These are phyloP conservation scores for Halcyon smyrnensis DNA, from an alignment of 2,797 vertebrate species.

Conservation along the genomic window DNA sequence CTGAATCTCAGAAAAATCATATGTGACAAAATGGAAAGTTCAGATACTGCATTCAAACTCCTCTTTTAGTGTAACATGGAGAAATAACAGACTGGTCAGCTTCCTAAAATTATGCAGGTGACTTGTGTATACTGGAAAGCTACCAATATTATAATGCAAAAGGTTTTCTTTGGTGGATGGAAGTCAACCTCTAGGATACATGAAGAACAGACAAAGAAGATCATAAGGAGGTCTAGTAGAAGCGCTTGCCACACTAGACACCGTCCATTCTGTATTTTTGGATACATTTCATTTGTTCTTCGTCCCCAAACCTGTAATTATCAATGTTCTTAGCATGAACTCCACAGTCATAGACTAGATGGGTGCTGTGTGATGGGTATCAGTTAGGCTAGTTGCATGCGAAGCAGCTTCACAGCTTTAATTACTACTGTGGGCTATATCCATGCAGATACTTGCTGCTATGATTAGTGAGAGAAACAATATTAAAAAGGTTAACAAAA, in stretches of 20 bases:
- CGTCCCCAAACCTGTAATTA: not conserved
- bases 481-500: conserved; percentile 41
- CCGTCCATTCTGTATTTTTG: not conserved
- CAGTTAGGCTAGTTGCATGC: not conserved
- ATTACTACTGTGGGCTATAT: conserved; percentile 6
- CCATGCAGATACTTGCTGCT: not conserved
- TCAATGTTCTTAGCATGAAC: not conserved
- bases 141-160: not conserved
- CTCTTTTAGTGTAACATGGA: not conserved
- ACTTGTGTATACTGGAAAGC: not conserved
- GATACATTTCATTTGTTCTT: not conserved
- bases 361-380: not conserved
- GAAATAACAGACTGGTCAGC: not conserved
- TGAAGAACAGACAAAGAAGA: not conserved
- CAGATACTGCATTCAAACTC: not conserved
- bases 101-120: not conserved
- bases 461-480: not conserved
- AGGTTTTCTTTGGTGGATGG: not conserved
- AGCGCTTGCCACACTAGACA: not conserved
- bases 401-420: conserved; percentile 18
- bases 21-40: not conserved
- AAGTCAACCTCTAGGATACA: not conserved
- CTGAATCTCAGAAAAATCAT: not conserved
- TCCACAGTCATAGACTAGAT: not conserved
- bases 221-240: not conserved